Base-by-base conservation (phyloP, 2,797 vertebrate species). In the Sebastes matsubarae region DNA sequence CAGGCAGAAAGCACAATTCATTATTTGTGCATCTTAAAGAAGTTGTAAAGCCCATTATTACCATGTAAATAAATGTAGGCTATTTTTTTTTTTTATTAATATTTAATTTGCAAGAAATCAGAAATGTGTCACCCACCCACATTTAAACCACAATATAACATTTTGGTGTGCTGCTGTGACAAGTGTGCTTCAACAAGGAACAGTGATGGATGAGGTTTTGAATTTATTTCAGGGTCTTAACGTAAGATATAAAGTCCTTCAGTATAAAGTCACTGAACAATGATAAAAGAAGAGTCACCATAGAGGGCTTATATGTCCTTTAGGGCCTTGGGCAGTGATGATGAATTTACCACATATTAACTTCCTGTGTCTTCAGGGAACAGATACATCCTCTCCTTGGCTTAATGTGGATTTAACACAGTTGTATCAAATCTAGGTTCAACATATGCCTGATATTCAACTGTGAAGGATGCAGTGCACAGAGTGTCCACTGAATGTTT, bases 151-250 rank as follows among this genome's bases (percentile, higher is more conserved):
- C 1, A 42, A 30, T 22, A 25, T n/a, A n/a, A 34, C 27, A 10
- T 6, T 1, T 6, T 18, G 24, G 4, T 42, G 13, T 14, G n/a
- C 3, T 25, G 57, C 9, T 27, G 9, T 64, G 16, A 18, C 55
- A 52, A 38, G 36, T 38, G 8, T 12, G 22, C 8, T 30, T 60
- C 20, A 68, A 12, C n/a, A 25, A 32, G 22, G 2, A 71, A 6
- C 27, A 29, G 8, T 50, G 24, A 22, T 27, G 30, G 30, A 20
- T 68, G 24, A 67, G 16, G 42, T 16, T 52, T 32, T 84, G 72
- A 24, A 79, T 74, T 81, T 81, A 12, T 85, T 80, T 86, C 24
- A 42, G 77, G 66, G 69, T 83, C 36, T 87, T 90, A 67, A 89
- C 77, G 67, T 86, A n/a, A 42, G 5, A 24, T 30, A 1, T 22